Evolutionary conservation across 2,113 vertebrate genomes (phyloP).

Genomic region (Mus pahari): DNA sequence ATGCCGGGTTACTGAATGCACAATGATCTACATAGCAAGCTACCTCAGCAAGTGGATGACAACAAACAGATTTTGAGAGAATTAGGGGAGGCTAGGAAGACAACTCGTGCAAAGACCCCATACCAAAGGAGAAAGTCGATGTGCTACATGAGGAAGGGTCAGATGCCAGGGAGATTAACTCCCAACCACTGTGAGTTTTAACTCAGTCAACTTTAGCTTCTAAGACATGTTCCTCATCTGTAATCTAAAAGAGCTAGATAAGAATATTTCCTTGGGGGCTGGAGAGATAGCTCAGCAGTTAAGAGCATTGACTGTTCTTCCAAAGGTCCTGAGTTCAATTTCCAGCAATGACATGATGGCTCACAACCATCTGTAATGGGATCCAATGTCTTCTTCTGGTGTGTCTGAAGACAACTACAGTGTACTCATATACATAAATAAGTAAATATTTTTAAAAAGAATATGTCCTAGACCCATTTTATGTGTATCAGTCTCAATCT

Average conservation of each 20-base stretch:
- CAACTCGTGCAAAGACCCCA: slow-evolving; percentile 8
- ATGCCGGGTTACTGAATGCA: not conserved
- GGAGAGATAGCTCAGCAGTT: no score
- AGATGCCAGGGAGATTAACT: not conserved
- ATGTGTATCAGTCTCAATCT: not conserved
- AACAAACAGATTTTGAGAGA: slow-evolving; percentile 13
- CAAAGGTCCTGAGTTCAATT: no score
- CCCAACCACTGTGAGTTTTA: not conserved
- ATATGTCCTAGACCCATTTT: not conserved
- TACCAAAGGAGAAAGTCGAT: not conserved
- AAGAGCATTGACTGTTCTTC: no score
- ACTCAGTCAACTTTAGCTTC: not conserved
- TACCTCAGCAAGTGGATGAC: slow-evolving; percentile 18
- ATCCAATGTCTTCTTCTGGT: no score
- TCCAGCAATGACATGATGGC: no score
- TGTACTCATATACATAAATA: no score
- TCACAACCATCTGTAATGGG: no score
- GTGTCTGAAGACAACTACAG: no score
- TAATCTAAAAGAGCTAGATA: not conserved
- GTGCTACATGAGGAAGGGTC: not conserved
- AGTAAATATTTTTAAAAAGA: not conserved
- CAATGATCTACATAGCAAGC: slow-evolving; percentile 23
- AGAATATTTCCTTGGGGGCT: not conserved
- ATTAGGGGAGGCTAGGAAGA: not conserved
- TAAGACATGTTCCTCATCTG: not conserved